These are phyloP conservation scores for Onychostruthus taczanowskii DNA, from an alignment of 2,113 vertebrate species.

Conservation along the genomic window DNA sequence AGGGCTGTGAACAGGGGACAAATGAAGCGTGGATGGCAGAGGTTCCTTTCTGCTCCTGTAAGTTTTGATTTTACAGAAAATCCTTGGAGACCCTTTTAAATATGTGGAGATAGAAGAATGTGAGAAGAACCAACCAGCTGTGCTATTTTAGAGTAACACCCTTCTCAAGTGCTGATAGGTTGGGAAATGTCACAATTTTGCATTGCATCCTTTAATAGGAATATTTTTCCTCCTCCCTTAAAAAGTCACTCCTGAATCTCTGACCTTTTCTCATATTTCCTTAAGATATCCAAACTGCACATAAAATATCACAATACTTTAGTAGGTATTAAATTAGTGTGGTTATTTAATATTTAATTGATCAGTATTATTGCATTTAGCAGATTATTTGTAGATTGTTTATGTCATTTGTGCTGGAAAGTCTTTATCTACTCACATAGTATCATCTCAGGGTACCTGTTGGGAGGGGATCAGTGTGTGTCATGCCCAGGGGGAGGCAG, in stretches of 20 bases:
- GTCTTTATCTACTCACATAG: neutral
- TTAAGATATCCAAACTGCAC: neutral
- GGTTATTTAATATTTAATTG: neutral
- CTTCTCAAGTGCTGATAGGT: neutral
- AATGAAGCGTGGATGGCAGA: neutral
- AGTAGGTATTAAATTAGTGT: rapidly evolving
- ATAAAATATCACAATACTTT: neutral
- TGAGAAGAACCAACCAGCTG: neutral
- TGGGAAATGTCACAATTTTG: rapidly evolving
- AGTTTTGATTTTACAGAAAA: neutral
- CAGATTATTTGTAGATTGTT: neutral
- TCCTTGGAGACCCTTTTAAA: neutral
- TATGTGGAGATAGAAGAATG: neutral
- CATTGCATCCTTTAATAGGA: neutral
- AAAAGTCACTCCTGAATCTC: neutral
- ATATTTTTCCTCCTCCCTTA: neutral
- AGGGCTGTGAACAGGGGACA: neutral
- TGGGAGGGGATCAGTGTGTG: rapidly evolving
- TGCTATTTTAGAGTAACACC: neutral
- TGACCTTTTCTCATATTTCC: neutral
- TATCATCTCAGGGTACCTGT: rapidly evolving
- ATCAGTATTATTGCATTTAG: neutral
- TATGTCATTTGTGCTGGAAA: neutral
- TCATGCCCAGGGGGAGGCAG: too few relatives aligned
- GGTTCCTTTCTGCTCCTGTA: neutral